A percentile compares a stretch with the other conserved stretches of the same genome.
Evolutionary conservation across 2,797 vertebrate species (phyloP).

Genomic region (Poecile montanus): DNA sequence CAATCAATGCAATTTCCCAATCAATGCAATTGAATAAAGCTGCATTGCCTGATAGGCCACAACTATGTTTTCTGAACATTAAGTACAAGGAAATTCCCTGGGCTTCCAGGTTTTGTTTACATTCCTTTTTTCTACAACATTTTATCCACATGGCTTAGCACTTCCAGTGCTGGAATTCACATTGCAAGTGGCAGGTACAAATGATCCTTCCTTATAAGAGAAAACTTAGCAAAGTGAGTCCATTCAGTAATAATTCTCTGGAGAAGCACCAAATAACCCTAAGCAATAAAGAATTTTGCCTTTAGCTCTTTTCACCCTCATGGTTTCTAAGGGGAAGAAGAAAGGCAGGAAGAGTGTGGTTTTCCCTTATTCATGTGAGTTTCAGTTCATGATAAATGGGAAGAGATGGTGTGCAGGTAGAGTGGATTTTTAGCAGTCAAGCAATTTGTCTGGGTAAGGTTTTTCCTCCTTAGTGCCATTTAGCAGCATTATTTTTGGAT

Average conservation of each 20-base stretch:
- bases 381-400: neutral
- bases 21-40: neutral
- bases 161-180: neutral
- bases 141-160: neutral
- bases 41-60: neutral
- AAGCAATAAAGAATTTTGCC: neutral
- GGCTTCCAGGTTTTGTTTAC: slow-evolving; percentile 5
- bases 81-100: neutral
- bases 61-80: neutral
- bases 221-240: neutral
- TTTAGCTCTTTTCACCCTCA: neutral
- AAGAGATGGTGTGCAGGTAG: neutral
- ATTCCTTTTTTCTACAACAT: neutral
- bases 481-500: neutral
- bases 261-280: neutral
- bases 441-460: neutral
- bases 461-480: neutral
- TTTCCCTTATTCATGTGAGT: neutral
- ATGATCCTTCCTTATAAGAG: neutral
- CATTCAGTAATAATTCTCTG: neutral
- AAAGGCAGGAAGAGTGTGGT: neutral
- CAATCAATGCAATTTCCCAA: neutral
- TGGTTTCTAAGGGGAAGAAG: neutral
- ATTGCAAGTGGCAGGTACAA: neutral
- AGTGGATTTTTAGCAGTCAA: neutral